Conservation (phyloP, 2,113 vertebrate genomes). For the Lynx canadensis region DNA sequence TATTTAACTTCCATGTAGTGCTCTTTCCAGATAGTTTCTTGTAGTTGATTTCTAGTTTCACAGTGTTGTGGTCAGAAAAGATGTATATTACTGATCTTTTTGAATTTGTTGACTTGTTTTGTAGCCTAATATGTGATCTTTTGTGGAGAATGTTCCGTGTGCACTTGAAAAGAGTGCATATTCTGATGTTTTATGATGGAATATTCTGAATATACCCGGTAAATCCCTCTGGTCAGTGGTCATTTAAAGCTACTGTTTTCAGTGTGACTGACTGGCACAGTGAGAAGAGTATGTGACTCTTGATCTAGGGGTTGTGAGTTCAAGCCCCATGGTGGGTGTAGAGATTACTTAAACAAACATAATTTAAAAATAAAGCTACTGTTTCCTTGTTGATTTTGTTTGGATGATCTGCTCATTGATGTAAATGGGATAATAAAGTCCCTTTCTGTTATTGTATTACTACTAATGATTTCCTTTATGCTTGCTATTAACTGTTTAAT, state of each 20-base stretch:
- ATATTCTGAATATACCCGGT: neutral
- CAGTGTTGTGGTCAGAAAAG: neutral
- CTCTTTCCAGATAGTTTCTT: neutral
- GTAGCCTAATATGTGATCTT: neutral
- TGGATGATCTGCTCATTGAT: neutral
- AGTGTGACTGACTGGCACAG: neutral
- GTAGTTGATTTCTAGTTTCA: neutral
- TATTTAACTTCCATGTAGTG: neutral
- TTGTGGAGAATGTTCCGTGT: neutral
- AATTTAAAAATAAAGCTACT: neutral
- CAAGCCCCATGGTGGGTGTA: neutral
- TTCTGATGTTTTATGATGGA: neutral
- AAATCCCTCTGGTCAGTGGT: neutral
- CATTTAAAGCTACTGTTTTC: neutral
- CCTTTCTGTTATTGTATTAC: neutral
- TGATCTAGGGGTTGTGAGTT: neutral
- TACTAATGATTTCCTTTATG: neutral
- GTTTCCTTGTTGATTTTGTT: neutral
- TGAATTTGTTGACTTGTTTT: neutral
- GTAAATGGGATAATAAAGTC: neutral
- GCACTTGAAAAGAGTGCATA: neutral
- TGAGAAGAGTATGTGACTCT: neutral
- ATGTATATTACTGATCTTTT: neutral
- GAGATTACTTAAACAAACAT: neutral
- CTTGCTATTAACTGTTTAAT: neutral